Conservation (phyloP, 2,888 invertebrate genomes). For the Ashinkailepas kermadecensis region DNA sequence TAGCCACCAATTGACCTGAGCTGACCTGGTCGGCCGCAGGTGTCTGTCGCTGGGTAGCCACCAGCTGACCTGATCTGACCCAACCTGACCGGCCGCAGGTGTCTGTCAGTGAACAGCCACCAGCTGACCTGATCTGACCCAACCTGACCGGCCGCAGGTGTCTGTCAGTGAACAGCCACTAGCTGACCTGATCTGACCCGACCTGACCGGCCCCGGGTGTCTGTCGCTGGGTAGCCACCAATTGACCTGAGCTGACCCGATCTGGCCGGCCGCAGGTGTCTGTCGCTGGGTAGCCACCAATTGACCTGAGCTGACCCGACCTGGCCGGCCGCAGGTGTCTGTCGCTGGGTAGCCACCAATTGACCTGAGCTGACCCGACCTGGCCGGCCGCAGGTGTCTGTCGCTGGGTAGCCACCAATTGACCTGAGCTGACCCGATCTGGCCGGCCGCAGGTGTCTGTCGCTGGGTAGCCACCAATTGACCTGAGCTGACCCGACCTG, state of each 20-base stretch:
- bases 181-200: slow-evolving; percentile 80
- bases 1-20: slow-evolving; percentile 84
- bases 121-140: too few species aligned
- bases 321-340: slow-evolving; percentile 44
- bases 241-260: slow-evolving; percentile 83
- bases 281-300: slow-evolving; percentile 71
- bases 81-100: slow-evolving; percentile 41
- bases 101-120: slow-evolving; percentile 44
- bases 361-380: slow-evolving; percentile 82
- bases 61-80: too few species aligned
- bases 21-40: slow-evolving; percentile 54
- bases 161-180: slow-evolving; percentile 61
- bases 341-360: slow-evolving; percentile 68
- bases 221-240: slow-evolving; percentile 45
- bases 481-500: slow-evolving; percentile 72
- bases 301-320: too few species aligned
- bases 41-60: slow-evolving; percentile 73
- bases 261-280: slow-evolving; percentile 55
- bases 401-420: too few species aligned
- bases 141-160: slow-evolving; percentile 51
- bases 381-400: slow-evolving; percentile 43
- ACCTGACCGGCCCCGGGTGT: slow-evolving; percentile 58
- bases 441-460: slow-evolving; percentile 49
- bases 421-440: too few species aligned
- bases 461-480: slow-evolving; percentile 43